A percentile compares a stretch with the other conserved stretches of the same genome.
phyloP scores from a whole-genome alignment of 2,113 vertebrate species.

The Phycodurus eques region DNA sequence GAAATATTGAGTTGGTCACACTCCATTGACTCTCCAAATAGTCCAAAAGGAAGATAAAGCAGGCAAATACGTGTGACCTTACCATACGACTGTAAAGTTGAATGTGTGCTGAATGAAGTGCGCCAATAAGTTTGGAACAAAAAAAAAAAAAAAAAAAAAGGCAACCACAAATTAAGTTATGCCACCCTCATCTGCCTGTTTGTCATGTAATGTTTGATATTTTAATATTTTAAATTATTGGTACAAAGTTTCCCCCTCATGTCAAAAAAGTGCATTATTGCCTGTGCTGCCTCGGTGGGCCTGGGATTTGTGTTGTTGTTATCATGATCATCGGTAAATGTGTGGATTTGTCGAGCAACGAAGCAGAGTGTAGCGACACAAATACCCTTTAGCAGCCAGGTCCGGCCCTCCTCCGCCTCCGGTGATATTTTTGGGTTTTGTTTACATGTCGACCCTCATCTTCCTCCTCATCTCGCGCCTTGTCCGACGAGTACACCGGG shows the following conservation, averaged over 20 bases:
- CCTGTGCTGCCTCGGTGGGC: slow-evolving; percentile 64
- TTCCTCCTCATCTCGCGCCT: slow-evolving; percentile 8
- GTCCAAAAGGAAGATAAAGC: slow-evolving; percentile 43
- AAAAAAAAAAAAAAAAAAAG: slow-evolving; percentile 30
- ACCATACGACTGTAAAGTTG: slow-evolving; percentile 52
- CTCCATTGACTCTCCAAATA: slow-evolving; percentile 46
- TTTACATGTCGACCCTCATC: slow-evolving; percentile 40
- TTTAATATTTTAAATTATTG: slow-evolving; percentile 76
- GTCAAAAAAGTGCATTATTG: slow-evolving; percentile 77
- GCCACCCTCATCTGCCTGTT: slow-evolving; percentile 33
- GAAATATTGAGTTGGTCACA: slow-evolving; percentile 63
- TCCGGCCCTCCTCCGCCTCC: slow-evolving; percentile 1
- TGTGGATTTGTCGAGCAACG: slow-evolving; percentile 42
- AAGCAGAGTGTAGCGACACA: slow-evolving; percentile 41
- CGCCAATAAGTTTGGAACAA: slow-evolving; percentile 1
- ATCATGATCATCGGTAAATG: neutral
- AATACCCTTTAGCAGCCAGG: slow-evolving; percentile 53
- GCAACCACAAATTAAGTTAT: slow-evolving; percentile 42
- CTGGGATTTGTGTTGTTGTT: slow-evolving; percentile 30
- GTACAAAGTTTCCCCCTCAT: slow-evolving; percentile 58
- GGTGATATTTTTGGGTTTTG: slow-evolving; percentile 19
- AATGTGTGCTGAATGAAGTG: slow-evolving; percentile 16
- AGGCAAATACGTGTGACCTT: slow-evolving; percentile 65
- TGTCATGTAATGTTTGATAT: slow-evolving; percentile 70
- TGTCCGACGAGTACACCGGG: neutral